These are phyloP conservation scores for Oreocharis arfaki DNA, from an alignment of 2,113 vertebrate genomes.

Conservation along the genomic window DNA sequence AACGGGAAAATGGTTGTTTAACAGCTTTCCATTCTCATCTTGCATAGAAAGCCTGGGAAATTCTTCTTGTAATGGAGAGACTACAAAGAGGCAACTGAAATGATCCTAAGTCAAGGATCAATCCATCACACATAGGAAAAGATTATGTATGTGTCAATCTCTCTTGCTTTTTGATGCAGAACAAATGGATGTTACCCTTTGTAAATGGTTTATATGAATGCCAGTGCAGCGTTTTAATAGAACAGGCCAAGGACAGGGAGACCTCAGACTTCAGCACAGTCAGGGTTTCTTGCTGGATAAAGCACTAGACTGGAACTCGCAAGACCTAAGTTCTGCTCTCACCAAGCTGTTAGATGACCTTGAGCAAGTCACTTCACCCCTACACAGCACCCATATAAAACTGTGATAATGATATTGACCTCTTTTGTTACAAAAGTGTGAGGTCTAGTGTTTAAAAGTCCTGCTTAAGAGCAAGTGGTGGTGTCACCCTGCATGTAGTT, in stretches of 20 bases:
- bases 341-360: slow-evolving; percentile 29
- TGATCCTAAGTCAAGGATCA: slow-evolving; percentile 60
- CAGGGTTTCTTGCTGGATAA: slow-evolving; percentile 55
- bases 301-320: slow-evolving; percentile 29
- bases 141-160: slow-evolving; percentile 66
- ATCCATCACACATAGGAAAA: slow-evolving; percentile 63
- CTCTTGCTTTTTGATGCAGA: slow-evolving; percentile 67
- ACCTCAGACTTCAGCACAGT: slow-evolving; percentile 55
- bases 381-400: slow-evolving; percentile 14
- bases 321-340: slow-evolving; percentile 30
- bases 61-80: slow-evolving; percentile 19
- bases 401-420: slow-evolving; percentile 38
- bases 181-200: slow-evolving; percentile 65
- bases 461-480: background rate
- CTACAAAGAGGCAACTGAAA: slow-evolving; percentile 46
- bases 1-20: background rate
- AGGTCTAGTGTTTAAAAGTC: slow-evolving; percentile 31
- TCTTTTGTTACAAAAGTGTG: background rate
- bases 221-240: slow-evolving; percentile 62
- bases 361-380: slow-evolving; percentile 24
- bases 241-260: slow-evolving; percentile 60
- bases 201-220: slow-evolving; percentile 67
- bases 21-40: slow-evolving; percentile 21
- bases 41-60: slow-evolving; percentile 31
- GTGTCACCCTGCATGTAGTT: background rate